Evolutionary conservation across 2,888 invertebrate species (phyloP).

Genomic region (Pherbina coryleti): DNA sequence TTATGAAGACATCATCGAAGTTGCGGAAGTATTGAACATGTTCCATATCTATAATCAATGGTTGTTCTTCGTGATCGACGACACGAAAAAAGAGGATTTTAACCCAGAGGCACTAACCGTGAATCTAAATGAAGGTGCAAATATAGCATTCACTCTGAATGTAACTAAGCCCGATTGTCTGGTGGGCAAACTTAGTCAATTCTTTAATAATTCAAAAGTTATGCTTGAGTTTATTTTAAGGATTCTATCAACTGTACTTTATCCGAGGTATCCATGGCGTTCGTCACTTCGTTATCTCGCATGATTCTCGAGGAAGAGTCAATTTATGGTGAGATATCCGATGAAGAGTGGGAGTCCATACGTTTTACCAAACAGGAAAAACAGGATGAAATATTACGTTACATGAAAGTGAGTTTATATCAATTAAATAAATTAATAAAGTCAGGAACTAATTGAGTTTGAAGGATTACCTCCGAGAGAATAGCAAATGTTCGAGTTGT

Average conservation of each 20-base stretch:
- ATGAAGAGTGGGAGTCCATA: conserved; percentile 88
- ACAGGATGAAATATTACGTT: conserved; percentile 75
- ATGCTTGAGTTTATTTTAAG: conserved; percentile 63
- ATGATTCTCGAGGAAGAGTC: conserved; percentile 80
- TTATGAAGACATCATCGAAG: conserved; percentile 75
- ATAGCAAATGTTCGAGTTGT: conserved; percentile 72
- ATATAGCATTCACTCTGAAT: conserved; percentile 83
- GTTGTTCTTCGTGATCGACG: conserved; percentile 83
- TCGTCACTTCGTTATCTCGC: conserved; percentile 78
- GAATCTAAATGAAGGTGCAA: conserved; percentile 81
- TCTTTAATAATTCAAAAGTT: not conserved
- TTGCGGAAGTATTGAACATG: conserved; percentile 77
- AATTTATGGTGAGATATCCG: conserved; percentile 80
- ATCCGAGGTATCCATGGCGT: conserved; percentile 76
- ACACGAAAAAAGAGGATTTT: conserved; percentile 67
- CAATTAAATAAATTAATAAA: not conserved
- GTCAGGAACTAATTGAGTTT: not conserved
- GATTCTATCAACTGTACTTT: conserved; percentile 78
- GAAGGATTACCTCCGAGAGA: conserved; percentile 62
- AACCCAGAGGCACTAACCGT: conserved; percentile 72
- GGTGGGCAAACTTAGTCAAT: conserved; percentile 67
- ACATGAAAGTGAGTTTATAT: conserved; percentile 74
- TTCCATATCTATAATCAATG: conserved; percentile 82
- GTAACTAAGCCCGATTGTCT: conserved; percentile 73
- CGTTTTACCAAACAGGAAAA: conserved; percentile 79